Evolutionary conservation across 2,113 vertebrate species (phyloP).

Genomic region (Mastomys coucha): DNA sequence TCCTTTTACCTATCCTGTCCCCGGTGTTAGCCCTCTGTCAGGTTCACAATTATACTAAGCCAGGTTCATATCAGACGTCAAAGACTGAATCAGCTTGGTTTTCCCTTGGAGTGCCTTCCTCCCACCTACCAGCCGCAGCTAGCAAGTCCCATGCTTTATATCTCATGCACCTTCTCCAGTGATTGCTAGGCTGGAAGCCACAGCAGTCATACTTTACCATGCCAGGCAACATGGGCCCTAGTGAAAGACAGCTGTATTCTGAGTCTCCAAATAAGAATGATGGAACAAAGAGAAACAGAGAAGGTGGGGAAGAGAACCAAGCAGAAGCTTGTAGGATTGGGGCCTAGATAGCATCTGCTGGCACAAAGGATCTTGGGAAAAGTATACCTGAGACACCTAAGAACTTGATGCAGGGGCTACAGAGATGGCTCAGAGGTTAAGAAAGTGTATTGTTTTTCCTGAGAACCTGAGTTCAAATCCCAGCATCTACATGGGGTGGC

Average conservation of each 20-base stretch:
- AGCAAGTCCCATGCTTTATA: background rate
- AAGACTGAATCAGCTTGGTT: slow-evolving; percentile 8
- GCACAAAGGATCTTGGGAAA: background rate
- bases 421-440: background rate
- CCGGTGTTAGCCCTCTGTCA: background rate
- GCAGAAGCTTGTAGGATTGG: background rate
- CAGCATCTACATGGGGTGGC: background rate
- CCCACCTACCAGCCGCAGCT: background rate
- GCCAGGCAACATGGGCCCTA: background rate
- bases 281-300: background rate
- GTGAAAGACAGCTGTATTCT: background rate
- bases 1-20: background rate
- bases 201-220: background rate
- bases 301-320: background rate
- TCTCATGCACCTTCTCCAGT: background rate
- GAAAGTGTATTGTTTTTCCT: background rate
- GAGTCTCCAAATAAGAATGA: background rate
- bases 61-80: background rate
- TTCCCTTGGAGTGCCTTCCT: background rate
- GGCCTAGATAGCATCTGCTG: background rate
- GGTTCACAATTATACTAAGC: slow-evolving; percentile 8
- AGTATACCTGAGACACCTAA: background rate
- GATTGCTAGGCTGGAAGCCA: background rate
- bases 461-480: background rate
- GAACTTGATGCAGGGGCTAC: background rate